These are phyloP conservation scores for Cheilosia vernalis DNA, from an alignment of 2,888 invertebrate species.

Conservation along the genomic window DNA sequence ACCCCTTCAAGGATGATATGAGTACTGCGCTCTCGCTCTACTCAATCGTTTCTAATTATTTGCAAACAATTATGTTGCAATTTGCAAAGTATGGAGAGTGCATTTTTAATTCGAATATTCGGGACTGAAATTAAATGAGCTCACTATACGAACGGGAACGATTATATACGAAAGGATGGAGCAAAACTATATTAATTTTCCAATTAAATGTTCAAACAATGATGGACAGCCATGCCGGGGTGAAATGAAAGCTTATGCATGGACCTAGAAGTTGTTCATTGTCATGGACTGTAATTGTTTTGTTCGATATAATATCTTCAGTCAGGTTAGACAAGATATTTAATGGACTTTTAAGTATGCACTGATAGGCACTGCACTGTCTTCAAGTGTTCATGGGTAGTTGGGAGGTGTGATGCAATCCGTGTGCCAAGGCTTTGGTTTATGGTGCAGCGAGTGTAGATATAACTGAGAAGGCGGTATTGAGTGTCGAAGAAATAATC, in stretches of 20 bases:
- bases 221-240: not conserved
- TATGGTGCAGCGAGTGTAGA: no score
- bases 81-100: not conserved
- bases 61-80: conserved; percentile 42
- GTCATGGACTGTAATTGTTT: not conserved
- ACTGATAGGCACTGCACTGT: not conserved
- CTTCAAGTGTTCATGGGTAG: no score
- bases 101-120: conserved; percentile 21
- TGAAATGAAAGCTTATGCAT: not conserved
- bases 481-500: no score
- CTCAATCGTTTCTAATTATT: conserved; percentile 42
- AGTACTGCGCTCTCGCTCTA: not conserved
- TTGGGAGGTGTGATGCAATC: no score
- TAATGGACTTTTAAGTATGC: not conserved
- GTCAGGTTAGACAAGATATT: not conserved
- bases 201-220: conserved; percentile 51
- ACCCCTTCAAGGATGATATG: not conserved
- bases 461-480: no score
- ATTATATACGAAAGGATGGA: not conserved
- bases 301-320: not conserved
- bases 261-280: not conserved
- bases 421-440: no score
- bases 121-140: conserved; percentile 2
- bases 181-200: conserved; percentile 24
- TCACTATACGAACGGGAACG: not conserved